A percentile compares a stretch with the other conserved stretches of the same genome.
phyloP scores from a whole-genome alignment of 2,888 invertebrate species.

The Acleris holmiana region DNA sequence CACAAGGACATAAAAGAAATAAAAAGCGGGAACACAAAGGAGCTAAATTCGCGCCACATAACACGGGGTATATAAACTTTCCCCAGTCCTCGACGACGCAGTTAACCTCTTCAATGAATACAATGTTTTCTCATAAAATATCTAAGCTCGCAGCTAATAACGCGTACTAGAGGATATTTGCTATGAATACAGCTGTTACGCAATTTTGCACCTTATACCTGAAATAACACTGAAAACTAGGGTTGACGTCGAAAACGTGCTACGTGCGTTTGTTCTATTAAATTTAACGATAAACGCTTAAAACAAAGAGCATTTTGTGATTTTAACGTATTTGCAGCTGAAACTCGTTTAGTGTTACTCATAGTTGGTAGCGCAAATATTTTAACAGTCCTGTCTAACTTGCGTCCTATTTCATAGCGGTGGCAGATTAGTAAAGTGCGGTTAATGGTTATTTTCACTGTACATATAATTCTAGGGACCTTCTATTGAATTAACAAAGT shows the following conservation, averaged over 20 bases:
- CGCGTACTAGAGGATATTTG: conserved; percentile 29
- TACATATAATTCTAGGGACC: conserved; percentile 11
- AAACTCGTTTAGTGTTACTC: conserved; percentile 15
- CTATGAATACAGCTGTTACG: conserved; percentile 11
- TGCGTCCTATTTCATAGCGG: conserved; percentile 8
- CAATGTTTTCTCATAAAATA: conserved; percentile 61
- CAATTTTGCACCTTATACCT: conserved; percentile 39
- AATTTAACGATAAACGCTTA: conserved; percentile 28
- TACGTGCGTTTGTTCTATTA: conserved; percentile 5
- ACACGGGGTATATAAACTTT: conserved; percentile 24
- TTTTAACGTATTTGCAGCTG: conserved; percentile 23
- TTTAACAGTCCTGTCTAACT: conserved; percentile 14
- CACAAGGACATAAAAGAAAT: conserved; percentile 10
- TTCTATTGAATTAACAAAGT: not conserved
- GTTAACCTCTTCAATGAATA: conserved; percentile 50
- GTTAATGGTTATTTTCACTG: conserved; percentile 7
- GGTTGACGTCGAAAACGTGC: not conserved
- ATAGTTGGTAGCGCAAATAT: conserved; percentile 17
- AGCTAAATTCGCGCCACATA: conserved; percentile 23
- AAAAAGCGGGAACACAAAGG: conserved; percentile 23
- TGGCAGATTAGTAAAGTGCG: conserved; percentile 13
- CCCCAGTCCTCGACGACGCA: conserved; percentile 39
- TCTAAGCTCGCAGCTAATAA: conserved; percentile 46
- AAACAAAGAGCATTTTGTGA: conserved; percentile 28
- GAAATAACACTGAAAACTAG: conserved; percentile 11